Evolutionary conservation across 2,113 vertebrate genomes (phyloP), one percentile per base, ranked within the genome.

Genomic region (Clupea harengus): DNA sequence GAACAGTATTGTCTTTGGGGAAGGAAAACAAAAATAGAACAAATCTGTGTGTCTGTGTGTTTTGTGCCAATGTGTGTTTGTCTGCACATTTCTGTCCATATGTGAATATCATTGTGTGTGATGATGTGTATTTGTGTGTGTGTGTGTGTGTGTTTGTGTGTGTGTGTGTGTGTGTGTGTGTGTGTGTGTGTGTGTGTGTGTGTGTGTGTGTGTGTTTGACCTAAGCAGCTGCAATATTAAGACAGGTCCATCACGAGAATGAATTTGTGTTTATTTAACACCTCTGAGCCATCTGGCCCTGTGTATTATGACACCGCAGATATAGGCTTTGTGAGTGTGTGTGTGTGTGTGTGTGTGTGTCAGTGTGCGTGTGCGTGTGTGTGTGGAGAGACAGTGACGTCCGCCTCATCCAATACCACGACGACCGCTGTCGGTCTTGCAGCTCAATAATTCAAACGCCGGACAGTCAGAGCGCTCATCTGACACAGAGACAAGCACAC

Each of bases 261-360:
- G 85, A 91, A 85, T 89, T 89, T 88, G 80, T 92, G 91, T 93
- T 93, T 94, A 93, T 95, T 94, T 92, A 93, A 92, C 92, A 91
- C 89, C 89, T 86, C 87, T 60, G 81, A 52, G 85, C 94, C 95
- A 95, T 95, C 94, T 95, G 95, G 83, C 92, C 84, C 45, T 72
- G 45, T 91, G 88, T 93, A 92, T 89, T 93, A 91, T 91, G 90
- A 92, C 92, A 91, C 85, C 39, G 32, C 22, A 11, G 75, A 87
- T 93, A 92, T 83, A 28, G 64, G n/a, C 47, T 49, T 49, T 11
- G 13, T 49, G 54, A 6, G 54, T 60, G 54, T 60, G 54, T n/a
- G 54, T 60, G 54, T 60, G 54, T n/a, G 54, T 57, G 54, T 57
- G 54, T n/a, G 54, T 25, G 60, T 67, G 60, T 28, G 22, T 67